A percentile compares a stretch with the other conserved stretches of the same genome.
Evolutionary conservation across 2,888 invertebrate species (phyloP).

Genomic region (Eilema sororculum): DNA sequence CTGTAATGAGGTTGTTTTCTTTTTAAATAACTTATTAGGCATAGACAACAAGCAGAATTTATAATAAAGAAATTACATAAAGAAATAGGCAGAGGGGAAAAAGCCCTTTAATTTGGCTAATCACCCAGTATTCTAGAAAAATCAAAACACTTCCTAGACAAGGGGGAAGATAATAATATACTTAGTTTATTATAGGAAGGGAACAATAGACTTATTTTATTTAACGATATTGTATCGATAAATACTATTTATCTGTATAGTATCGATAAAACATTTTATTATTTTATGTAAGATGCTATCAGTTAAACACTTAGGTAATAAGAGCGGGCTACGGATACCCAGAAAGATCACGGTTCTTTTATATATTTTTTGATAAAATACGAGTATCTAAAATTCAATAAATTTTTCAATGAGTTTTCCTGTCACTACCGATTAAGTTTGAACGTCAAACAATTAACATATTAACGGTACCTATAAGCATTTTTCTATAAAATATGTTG

Average conservation of each 20-base stretch:
- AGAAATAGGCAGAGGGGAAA: conserved; percentile 16
- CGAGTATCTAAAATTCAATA: not conserved
- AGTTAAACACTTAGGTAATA: not conserved
- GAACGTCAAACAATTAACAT: too few relatives aligned
- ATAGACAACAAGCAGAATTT: conserved; percentile 32
- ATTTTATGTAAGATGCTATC: too few relatives aligned
- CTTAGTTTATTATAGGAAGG: not conserved
- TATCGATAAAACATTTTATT: not conserved
- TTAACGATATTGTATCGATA: not conserved
- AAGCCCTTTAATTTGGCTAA: conserved; percentile 25
- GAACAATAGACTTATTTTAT: conserved; percentile 1
- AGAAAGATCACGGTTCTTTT: not conserved
- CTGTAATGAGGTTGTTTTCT: not conserved
- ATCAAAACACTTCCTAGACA: conserved; percentile 2
- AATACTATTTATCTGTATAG: not conserved
- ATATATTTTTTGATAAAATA: not conserved
- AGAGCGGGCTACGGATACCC: not conserved
- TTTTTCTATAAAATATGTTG: too few relatives aligned
- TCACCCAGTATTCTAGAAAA: conserved; percentile 21
- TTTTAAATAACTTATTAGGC: not conserved
- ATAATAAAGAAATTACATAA: conserved; percentile 30
- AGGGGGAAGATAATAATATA: not conserved
- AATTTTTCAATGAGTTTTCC: not conserved
- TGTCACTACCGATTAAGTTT: too few relatives aligned
- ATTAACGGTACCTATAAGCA: too few relatives aligned